Percentiles rank a stretch among this genome's conserved stretches.
phyloP scores from a whole-genome alignment of 2,888 invertebrate genomes.

The Notodonta ziczac region DNA sequence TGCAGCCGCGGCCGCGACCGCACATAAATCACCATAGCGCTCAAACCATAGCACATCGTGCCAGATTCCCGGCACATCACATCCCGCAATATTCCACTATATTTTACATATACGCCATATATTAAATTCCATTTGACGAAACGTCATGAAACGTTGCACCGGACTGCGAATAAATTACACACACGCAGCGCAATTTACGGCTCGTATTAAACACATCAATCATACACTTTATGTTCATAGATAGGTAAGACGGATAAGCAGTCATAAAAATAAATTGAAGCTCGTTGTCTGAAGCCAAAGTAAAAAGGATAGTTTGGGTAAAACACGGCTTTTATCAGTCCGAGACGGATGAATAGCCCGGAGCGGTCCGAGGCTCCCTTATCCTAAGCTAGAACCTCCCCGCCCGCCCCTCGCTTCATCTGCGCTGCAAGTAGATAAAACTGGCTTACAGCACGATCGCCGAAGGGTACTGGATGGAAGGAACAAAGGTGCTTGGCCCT shows the following conservation, averaged over 20 bases:
- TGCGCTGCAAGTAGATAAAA: constrained; percentile 44
- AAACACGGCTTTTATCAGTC: constrained; percentile 60
- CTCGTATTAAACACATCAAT: constrained; percentile 55
- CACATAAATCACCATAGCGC: constrained; percentile 31
- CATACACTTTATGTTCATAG: constrained; percentile 35
- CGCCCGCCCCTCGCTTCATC: constrained; percentile 23
- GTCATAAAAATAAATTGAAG: constrained; percentile 58
- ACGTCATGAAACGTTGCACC: constrained; percentile 48
- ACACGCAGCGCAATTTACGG: constrained; percentile 51
- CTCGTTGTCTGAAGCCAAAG: constrained; percentile 42
- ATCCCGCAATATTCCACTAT: constrained; percentile 25
- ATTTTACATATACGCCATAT: constrained; percentile 59
- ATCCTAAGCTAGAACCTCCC: constrained; percentile 33
- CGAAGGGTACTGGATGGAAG: constrained; percentile 42
- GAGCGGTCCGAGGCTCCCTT: constrained; percentile 50
- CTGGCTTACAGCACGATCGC: constrained; percentile 44
- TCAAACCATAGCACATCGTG: background rate
- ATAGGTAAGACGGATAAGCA: constrained; percentile 37
- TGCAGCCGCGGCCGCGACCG: constrained; percentile 20
- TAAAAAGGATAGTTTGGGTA: constrained; percentile 53
- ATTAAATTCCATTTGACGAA: constrained; percentile 64
- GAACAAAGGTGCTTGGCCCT: constrained; percentile 48
- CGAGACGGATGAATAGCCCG: constrained; percentile 56
- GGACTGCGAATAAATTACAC: constrained; percentile 55
- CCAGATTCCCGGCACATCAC: background rate